Base-by-base conservation (phyloP, 2,113 vertebrate species). In the Amphiprion percula region DNA sequence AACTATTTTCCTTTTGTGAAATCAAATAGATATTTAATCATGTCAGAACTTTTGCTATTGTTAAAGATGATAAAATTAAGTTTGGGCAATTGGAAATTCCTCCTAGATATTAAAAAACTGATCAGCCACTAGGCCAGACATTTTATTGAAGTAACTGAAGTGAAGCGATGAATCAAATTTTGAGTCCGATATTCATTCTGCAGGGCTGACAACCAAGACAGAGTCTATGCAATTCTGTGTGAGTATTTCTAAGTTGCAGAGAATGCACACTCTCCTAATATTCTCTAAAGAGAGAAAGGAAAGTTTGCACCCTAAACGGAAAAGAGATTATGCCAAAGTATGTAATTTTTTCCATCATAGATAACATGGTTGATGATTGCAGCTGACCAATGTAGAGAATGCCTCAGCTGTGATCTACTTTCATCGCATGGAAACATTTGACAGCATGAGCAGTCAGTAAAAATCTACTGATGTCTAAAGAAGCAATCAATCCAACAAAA, bases 11-110 rank as follows among this genome's bases (percentile, higher is more conserved):
- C 74, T 82, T 68, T 65, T 66, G 78, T 70, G 75, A 75, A 90
- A 90, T 81, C 73, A 83, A 79, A 84, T 56, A 54, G 60, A 74
- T 75, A 70, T 84, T 90, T 84, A 75, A 82, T 90, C 56, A 80
- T 63, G 50, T 79, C 73, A 66, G 41, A 76, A 79, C 50, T 83
- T 70, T 75, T 69, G 70, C 56, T 60, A 56, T 63, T 64, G 68
- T 85, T 80, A 54, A 77, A 75, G 63, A 86, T 71, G 78, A 84
- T 74, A 71, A 63, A 88, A 89, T 85, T 75, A 84, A 74, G 74
- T 87, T 82, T 78, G 50, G 65, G 60, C 61, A 77, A 89, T 83
- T 85, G 81, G 30, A 81, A 74, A 86, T 80, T 75, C 66, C 79
- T 87, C 68, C 62, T 41, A 79, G 84, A 72, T 61, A 83, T 83